Evolutionary conservation across 1,140 invertebrate genomes (phyloP).

Genomic region (Drosophila tani): DNA sequence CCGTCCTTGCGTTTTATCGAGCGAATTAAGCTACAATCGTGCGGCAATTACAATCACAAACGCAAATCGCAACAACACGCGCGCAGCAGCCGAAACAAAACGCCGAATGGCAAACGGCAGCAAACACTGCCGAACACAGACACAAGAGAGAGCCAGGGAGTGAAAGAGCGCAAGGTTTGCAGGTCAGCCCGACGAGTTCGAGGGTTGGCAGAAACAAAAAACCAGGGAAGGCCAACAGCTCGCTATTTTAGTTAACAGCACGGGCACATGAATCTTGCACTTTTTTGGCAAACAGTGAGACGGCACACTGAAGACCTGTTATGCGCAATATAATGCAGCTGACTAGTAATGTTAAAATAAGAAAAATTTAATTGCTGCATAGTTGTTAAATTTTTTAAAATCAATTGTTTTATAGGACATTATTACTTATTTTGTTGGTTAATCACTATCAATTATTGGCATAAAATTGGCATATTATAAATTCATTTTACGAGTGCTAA

Average conservation of each 20-base stretch:
- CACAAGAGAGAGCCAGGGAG: constrained; percentile 34
- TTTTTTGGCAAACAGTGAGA: too few species aligned
- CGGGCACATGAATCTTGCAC: neutral
- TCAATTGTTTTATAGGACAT: too few species aligned
- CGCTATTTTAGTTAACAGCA: neutral
- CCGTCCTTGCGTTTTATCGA: constrained; percentile 20
- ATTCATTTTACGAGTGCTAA: too few species aligned
- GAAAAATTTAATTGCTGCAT: neutral
- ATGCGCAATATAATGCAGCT: too few species aligned
- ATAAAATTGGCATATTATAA: too few species aligned
- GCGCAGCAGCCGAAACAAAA: constrained; percentile 40
- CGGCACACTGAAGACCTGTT: too few species aligned
- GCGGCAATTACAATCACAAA: constrained; percentile 20
- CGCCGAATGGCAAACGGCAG: constrained; percentile 39
- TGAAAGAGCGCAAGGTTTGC: constrained; percentile 29
- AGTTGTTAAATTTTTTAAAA: neutral
- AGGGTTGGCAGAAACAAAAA: constrained; percentile 45
- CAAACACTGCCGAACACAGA: constrained; percentile 35
- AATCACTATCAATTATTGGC: too few species aligned
- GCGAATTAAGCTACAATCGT: constrained; percentile 20
- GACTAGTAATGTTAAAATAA: too few species aligned
- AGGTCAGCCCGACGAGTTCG: constrained; percentile 29
- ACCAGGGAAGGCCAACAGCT: constrained; percentile 8
- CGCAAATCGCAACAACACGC: constrained; percentile 51
- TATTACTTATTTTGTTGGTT: neutral